These are phyloP conservation scores for Drosophila gaucha DNA, from an alignment of 2,888 invertebrate genomes.

Conservation along the genomic window DNA sequence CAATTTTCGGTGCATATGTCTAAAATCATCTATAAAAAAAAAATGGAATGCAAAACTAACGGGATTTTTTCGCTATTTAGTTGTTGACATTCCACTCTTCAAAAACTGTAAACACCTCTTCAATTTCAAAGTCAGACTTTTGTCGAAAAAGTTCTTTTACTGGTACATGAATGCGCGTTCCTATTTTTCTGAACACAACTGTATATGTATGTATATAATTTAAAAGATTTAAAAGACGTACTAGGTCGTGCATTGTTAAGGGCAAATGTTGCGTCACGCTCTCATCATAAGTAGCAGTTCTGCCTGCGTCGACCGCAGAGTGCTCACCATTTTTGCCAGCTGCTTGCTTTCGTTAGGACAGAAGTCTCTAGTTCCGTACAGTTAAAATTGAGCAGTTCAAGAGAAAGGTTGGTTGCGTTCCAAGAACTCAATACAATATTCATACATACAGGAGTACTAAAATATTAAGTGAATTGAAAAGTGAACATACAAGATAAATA, in stretches of 20 bases:
- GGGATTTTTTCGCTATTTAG: no score
- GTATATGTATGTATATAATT: no score
- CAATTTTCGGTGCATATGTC: no score
- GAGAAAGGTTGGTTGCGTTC: constrained; percentile 73
- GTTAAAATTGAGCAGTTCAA: constrained; percentile 74
- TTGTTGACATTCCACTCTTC: no score
- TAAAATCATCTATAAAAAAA: no score
- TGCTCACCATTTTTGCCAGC: constrained; percentile 20
- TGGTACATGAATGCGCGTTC: no score
- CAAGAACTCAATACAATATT: constrained; percentile 23
- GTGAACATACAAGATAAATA: constrained; percentile 7
- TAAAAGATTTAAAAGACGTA: background rate
- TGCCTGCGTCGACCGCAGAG: constrained; percentile 18
- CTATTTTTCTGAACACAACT: no score
- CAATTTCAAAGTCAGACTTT: no score
- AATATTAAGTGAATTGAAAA: constrained; percentile 19
- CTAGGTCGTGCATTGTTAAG: constrained; percentile 11
- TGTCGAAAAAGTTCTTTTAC: no score
- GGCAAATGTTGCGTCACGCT: constrained; percentile 32
- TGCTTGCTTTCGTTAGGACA: constrained; percentile 52
- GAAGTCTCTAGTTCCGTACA: constrained; percentile 67
- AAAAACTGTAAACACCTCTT: no score
- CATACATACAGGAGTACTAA: background rate
- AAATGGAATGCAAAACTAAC: no score
- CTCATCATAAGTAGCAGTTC: constrained; percentile 19